Base-by-base conservation (phyloP, 2,888 invertebrate species). In the Halictus ligatus region DNA sequence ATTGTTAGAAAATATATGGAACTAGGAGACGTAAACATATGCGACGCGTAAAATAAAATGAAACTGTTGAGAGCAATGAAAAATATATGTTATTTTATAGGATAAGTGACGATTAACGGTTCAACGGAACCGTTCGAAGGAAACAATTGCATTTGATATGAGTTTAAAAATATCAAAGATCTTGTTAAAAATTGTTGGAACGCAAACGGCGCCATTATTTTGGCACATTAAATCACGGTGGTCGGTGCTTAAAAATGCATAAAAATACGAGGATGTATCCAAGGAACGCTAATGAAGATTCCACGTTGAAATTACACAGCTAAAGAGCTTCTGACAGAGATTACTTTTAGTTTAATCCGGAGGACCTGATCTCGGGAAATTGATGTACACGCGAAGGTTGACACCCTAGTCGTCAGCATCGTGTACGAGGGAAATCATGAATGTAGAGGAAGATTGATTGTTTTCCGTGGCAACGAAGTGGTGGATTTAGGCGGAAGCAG, bases 371-470 rank as follows among this genome's bases (percentile, higher is more conserved):
- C 67, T 69, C 21, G 40, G 69, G 1, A 40, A 69, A 69, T 69
- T 69, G 35, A 40, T 69, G 35, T 69, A 29, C 35, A 40, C 35
- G 18, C 29, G 35, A 18, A 67, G 67, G 67, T 35, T 18, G 18
- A 21, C 40, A 29, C 8, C 8, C 21, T 40, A 69, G 21, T 71
- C 40, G 74, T 69, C 48, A n/a, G 40, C 67, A 58, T 50, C 64
- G 54, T 15, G 64, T 40, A 18, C 21, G 46, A 7, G 54, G 75
- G 58, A 60, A 86, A 80, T 83, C 71, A 67, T 15, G 48, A 21
- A 46, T 8, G 78, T 13, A 25, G 21, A 21, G 64, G 73, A 79
- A 79, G 84, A 84, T 84, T 78, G 82, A 89, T 85, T 81, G 69
- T 84, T 88, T 85, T 80, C 64, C 75, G 43, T 13, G 74, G 60